A percentile compares a stretch with the other conserved stretches of the same genome.
These are phyloP conservation scores for Mycalesis mineus DNA, from an alignment of 2,888 invertebrate species.

Conservation along the genomic window DNA sequence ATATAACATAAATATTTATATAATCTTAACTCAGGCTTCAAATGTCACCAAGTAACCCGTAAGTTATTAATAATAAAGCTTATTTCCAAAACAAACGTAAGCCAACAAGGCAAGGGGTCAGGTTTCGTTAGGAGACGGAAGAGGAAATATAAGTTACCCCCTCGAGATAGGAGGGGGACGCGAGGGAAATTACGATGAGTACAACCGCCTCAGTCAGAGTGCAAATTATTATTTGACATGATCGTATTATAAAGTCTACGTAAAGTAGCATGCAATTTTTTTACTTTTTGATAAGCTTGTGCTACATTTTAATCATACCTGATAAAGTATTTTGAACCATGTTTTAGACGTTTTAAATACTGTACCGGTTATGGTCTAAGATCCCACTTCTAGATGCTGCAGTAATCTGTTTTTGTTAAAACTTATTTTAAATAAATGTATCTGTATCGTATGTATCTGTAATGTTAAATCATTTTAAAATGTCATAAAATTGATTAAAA, in stretches of 20 bases:
- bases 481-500: too few species aligned
- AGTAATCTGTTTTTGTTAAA: too few species aligned
- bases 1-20: neutral
- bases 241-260: neutral
- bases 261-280: neutral
- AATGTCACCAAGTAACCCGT: neutral
- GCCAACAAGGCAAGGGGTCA: conserved; percentile 16
- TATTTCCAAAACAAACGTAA: conserved; percentile 11
- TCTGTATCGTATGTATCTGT: too few species aligned
- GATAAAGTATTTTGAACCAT: too few species aligned
- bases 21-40: neutral
- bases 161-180: conserved; percentile 39
- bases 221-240: conserved; percentile 16
- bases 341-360: too few species aligned
- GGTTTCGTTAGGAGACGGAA: conserved; percentile 24
- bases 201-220: conserved; percentile 8
- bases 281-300: too few species aligned
- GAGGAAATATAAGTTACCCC: conserved; percentile 39
- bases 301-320: too few species aligned
- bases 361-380: too few species aligned
- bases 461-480: too few species aligned
- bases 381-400: too few species aligned
- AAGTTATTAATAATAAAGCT: conserved; percentile 8
- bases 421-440: too few species aligned
- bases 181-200: conserved; percentile 27